Conservation (phyloP, 2,888 invertebrate genomes). For the Syrista parreyssii region DNA sequence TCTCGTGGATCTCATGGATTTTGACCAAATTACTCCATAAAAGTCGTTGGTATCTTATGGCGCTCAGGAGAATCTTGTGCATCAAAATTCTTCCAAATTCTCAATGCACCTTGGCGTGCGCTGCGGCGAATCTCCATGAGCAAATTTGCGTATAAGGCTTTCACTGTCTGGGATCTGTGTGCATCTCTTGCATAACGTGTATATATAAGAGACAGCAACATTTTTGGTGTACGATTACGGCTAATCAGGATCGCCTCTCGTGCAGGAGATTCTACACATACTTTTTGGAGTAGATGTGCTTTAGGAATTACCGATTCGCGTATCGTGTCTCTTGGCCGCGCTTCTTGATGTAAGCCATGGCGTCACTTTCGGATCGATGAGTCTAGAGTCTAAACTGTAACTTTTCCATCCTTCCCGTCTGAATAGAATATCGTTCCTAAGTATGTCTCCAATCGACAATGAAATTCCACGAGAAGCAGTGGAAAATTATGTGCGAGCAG, state of each 20-base stretch:
- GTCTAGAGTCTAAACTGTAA: not conserved
- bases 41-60: not conserved
- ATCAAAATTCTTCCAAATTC: not conserved
- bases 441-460: not conserved
- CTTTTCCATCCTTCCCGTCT: not conserved
- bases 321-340: not conserved
- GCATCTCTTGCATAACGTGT: not conserved
- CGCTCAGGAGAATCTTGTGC: not conserved
- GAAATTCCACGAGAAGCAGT: not conserved
- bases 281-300: not conserved
- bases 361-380: not conserved
- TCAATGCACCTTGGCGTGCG: not conserved
- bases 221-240: not conserved
- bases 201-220: not conserved
- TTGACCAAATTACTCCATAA: not conserved
- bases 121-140: constrained; percentile 7
- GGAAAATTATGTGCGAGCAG: too few species aligned
- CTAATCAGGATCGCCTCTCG: not conserved
- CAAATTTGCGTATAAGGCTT: not conserved
- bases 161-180: not conserved
- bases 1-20: not conserved
- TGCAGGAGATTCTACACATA: not conserved
- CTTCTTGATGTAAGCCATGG: not conserved
- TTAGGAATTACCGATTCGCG: not conserved
- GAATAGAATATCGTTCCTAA: not conserved